A percentile compares a stretch with the other conserved stretches of the same genome.
Evolutionary conservation across 2,113 vertebrate species (phyloP).

Genomic region (Bufo bufo): DNA sequence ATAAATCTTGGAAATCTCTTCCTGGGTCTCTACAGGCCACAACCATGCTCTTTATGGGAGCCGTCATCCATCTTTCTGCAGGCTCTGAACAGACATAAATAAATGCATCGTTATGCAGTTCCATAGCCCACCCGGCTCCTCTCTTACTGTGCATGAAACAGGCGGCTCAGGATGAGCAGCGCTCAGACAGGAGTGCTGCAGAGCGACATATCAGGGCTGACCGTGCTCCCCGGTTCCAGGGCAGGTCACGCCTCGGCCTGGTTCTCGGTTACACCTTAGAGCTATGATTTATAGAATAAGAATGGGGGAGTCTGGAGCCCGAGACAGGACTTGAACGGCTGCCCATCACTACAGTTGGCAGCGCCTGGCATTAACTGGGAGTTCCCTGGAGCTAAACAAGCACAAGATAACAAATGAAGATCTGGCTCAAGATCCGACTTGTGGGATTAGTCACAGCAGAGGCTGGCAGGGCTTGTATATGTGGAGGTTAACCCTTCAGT

Average conservation of each 20-base stretch:
- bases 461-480: neutral
- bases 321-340: conserved; percentile 9
- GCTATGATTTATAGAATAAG: neutral
- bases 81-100: no score
- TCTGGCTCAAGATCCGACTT: conserved; percentile 38
- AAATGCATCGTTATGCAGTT: no score
- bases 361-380: conserved; percentile 39
- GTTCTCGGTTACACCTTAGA: neutral
- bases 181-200: no score
- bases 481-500: neutral
- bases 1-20: no score
- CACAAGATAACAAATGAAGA: conserved; percentile 42
- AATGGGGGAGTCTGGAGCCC: neutral
- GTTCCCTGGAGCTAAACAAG: conserved; percentile 27
- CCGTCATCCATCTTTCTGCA: no score
- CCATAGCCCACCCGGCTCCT: no score
- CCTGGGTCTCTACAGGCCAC: no score
- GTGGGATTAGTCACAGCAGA: conserved; percentile 41
- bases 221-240: neutral
- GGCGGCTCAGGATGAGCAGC: no score
- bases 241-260: neutral
- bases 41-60: no score
- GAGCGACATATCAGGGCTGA: no score
- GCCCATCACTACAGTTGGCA: conserved; percentile 47
- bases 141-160: no score